Evolutionary conservation across 2,797 vertebrate genomes (phyloP).

Genomic region (Catostomus latipinnis): DNA sequence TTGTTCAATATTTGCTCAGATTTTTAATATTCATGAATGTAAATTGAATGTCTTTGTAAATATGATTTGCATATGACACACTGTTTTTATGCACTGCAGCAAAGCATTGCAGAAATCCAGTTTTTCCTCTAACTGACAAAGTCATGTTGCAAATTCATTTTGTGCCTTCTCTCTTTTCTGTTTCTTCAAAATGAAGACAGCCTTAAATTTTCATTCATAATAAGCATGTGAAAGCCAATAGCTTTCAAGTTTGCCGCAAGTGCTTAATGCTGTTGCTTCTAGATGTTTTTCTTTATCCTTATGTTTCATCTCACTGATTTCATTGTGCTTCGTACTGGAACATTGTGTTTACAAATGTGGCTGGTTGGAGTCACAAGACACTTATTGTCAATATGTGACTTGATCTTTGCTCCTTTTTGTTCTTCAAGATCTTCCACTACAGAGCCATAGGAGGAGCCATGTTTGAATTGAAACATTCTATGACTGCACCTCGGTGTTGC

Average conservation of each 20-base stretch:
- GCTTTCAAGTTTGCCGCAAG: constrained; percentile 62
- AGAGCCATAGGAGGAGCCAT: constrained; percentile 50
- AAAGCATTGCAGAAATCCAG: background rate
- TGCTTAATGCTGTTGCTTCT: constrained; percentile 54
- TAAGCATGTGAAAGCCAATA: constrained; percentile 65
- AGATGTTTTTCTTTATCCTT: constrained; percentile 59
- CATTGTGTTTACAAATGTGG: constrained; percentile 45
- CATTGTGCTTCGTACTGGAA: constrained; percentile 33
- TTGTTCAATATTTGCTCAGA: background rate
- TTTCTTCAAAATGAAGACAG: constrained; percentile 54
- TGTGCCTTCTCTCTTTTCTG: constrained; percentile 57
- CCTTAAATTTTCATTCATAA: constrained; percentile 63
- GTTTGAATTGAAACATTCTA: constrained; percentile 47
- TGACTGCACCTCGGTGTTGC: constrained; percentile 32
- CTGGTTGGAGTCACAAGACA: constrained; percentile 36
- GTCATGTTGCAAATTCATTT: constrained; percentile 33
- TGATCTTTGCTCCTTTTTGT: constrained; percentile 46
- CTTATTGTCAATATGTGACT: constrained; percentile 36
- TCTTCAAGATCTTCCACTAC: constrained; percentile 57
- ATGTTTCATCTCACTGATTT: constrained; percentile 35
- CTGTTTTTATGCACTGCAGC: constrained; percentile 23
- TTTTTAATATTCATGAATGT: background rate
- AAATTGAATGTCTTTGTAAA: background rate
- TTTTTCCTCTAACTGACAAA: background rate
- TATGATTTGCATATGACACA: background rate